These are phyloP conservation scores for Syrmaticus mikado DNA, from an alignment of 2,113 vertebrate genomes.

Conservation along the genomic window DNA sequence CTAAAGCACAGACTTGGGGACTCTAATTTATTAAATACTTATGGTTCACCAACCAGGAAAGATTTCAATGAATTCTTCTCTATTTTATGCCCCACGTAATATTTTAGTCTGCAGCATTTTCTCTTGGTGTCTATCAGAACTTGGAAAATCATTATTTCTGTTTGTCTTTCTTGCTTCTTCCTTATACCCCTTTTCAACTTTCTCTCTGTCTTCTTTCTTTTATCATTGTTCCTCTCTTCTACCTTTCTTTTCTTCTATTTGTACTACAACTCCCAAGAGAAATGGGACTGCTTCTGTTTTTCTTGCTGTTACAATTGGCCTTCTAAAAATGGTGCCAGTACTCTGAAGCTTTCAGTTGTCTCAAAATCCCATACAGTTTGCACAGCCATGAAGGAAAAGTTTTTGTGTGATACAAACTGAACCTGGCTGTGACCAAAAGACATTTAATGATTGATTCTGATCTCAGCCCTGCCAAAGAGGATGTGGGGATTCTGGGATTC, in stretches of 20 bases:
- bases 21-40: constrained; percentile 10
- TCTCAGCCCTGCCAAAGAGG: no score
- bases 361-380: not conserved
- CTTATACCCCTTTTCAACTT: not conserved
- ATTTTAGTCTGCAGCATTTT: not conserved
- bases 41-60: constrained; percentile 11
- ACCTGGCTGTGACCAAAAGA: not conserved
- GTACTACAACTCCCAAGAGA: not conserved
- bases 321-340: not conserved
- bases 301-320: not conserved
- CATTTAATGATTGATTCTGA: not conserved
- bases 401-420: not conserved
- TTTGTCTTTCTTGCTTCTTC: not conserved
- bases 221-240: not conserved
- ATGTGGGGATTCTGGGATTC: not conserved
- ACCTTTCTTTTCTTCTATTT: not conserved
- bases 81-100: not conserved
- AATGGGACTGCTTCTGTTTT: not conserved
- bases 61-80: constrained; percentile 11
- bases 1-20: not conserved
- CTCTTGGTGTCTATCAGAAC: not conserved
- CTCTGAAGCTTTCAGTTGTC: not conserved
- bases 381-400: not conserved
- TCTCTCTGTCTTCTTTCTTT: not conserved
- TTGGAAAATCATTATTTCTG: not conserved